phyloP scores from a whole-genome alignment of 2,113 vertebrate genomes.

The Triplophysa siluroides region DNA sequence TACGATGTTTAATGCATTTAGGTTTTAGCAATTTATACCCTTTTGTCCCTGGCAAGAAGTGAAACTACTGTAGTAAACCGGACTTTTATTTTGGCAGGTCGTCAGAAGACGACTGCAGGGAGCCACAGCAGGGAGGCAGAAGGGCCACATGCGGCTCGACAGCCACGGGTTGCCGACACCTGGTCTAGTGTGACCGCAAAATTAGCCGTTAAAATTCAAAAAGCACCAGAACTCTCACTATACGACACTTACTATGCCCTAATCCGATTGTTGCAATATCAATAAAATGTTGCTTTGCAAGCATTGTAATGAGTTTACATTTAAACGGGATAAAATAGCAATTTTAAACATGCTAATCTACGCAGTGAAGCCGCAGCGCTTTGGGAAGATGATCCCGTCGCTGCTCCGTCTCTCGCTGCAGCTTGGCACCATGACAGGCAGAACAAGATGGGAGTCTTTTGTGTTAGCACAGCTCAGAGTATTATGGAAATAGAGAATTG shows the following conservation, averaged over 20 bases:
- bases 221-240: not conserved
- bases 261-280: not conserved
- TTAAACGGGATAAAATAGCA: constrained; percentile 4
- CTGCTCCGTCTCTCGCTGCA: constrained; percentile 6
- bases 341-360: constrained; percentile 34
- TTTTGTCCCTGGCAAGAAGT: too few species aligned
- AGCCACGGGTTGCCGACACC: too few species aligned
- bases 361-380: not conserved
- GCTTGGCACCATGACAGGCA: constrained; percentile 25
- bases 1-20: too few species aligned
- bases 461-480: constrained; percentile 26
- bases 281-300: constrained; percentile 1
- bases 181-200: too few species aligned
- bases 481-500: constrained; percentile 21
- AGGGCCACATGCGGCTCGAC: too few species aligned
- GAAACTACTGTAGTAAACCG: too few species aligned
- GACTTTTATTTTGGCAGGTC: too few species aligned
- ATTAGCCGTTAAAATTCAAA: too few species aligned
- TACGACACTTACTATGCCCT: not conserved
- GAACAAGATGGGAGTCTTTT: constrained; percentile 34
- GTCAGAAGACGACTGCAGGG: too few species aligned
- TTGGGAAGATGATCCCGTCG: not conserved
- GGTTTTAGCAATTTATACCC: too few species aligned
- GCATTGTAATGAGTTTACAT: constrained; percentile 24
- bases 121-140: too few species aligned